phyloP scores from a whole-genome alignment of 2,797 vertebrate species.

The Pteropus rufus region DNA sequence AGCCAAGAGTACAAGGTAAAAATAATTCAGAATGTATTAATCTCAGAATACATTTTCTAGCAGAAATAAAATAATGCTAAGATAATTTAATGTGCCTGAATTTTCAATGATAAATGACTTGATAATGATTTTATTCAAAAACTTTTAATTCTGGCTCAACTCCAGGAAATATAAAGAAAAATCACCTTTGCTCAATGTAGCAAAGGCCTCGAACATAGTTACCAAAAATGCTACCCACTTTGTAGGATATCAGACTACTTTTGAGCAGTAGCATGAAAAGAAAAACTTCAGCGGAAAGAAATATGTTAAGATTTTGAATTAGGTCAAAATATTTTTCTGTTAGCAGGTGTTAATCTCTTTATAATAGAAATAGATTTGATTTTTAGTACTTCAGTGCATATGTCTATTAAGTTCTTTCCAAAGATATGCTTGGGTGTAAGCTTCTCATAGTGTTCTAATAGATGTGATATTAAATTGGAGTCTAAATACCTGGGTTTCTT shows the following conservation, averaged over 20 bases:
- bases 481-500: not conserved
- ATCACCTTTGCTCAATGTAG: not conserved
- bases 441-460: not conserved
- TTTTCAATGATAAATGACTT: constrained; percentile 39
- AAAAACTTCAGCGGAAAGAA: not conserved
- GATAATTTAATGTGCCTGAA: not conserved
- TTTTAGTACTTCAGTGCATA: not conserved
- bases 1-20: not conserved
- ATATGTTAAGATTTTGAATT: constrained; percentile 10
- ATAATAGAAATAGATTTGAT: not conserved
- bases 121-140: not conserved
- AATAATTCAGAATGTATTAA: constrained; percentile 31
- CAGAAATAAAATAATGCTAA: not conserved
- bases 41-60: constrained; percentile 29
- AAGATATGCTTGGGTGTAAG: not conserved
- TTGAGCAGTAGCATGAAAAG: constrained; percentile 3
- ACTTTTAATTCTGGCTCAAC: not conserved
- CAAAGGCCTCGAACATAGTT: not conserved
- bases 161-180: not conserved
- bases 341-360: not conserved
- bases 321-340: not conserved
- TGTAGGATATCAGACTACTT: not conserved
- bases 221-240: not conserved
- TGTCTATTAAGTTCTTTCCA: not conserved
- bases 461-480: not conserved